Conservation (phyloP, 1,140 invertebrate genomes). For the Drosophila chauvacae region DNA sequence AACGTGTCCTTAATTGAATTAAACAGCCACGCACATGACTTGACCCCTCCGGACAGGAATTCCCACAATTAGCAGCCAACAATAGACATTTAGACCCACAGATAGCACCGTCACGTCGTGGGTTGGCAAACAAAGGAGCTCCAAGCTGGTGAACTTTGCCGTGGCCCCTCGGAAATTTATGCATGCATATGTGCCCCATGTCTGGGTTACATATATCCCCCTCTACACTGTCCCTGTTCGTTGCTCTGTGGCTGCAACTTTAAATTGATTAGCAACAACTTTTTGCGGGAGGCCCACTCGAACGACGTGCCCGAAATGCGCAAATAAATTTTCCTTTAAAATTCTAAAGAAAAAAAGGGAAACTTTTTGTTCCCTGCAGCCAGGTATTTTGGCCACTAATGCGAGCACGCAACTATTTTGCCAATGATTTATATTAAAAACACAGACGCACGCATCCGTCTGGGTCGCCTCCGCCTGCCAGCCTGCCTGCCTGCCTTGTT, state of each 20-base stretch:
- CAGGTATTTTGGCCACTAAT: constrained; percentile 58
- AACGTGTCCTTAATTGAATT: constrained; percentile 68
- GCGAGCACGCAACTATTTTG: constrained; percentile 72
- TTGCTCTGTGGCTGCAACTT: constrained; percentile 59
- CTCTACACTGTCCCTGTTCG: constrained; percentile 1
- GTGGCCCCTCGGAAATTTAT: constrained; percentile 62
- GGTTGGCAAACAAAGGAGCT: constrained; percentile 32
- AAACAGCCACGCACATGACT: constrained; percentile 36
- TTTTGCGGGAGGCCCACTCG: constrained; percentile 30
- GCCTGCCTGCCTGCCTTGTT: constrained; percentile 18
- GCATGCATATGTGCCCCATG: constrained; percentile 56
- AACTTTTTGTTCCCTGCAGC: constrained; percentile 49
- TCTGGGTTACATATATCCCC: constrained; percentile 39
- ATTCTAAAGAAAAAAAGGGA: constrained; percentile 26
- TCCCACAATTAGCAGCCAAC: constrained; percentile 66
- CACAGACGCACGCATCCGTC: constrained; percentile 52
- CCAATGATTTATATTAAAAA: constrained; percentile 66
- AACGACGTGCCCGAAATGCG: constrained; percentile 56
- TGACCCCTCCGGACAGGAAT: constrained; percentile 44
- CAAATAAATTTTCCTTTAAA: constrained; percentile 72
- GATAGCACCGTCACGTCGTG: constrained; percentile 48
- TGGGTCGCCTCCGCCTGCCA: constrained; percentile 26
- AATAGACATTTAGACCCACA: constrained; percentile 52
- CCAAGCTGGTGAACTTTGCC: constrained; percentile 47
- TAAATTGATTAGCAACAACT: constrained; percentile 71